Base-by-base conservation (phyloP, 1,140 invertebrate genomes). In the Colletes gigas region DNA sequence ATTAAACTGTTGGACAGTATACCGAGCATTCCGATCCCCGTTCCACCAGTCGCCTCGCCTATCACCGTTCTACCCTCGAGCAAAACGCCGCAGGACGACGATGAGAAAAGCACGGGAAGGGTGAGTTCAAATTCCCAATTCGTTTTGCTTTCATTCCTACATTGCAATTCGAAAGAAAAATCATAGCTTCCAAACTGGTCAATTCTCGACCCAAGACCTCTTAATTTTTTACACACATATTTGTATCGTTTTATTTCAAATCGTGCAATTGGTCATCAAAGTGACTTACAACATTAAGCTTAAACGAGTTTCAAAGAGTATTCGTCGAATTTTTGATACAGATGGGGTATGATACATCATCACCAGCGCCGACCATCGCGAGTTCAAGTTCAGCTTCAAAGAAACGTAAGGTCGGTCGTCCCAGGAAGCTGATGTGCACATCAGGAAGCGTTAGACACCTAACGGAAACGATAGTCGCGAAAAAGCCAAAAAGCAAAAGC, bases 391-490 rank as follows among this genome's bases (percentile, higher is more conserved):
- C 94, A 0, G 95, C 96, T 0, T 96, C 96, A 0, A 97, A 97
- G 84, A 97, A 97, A 88, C 94, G 97, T 9, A 98, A 98, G 94
- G 97, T 97, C 1, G 97, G 97, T 4, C 93, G 97, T 80, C 97
- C 97, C 0, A 96, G 96, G 73, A 97, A 97, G 88, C 93, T 96
- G 30, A 95, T 94, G 90, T 94, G 95, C 62, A 94, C 94, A 77
- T 95, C 94, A 19, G 95, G 94, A 77, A 95, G 94, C 66, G 93
- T 90, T 57, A 92, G 91, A 81, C 94, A 94, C 30, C 94, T 95
- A 44, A 95, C 95, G 65, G 97, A 97, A 92, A 97, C 96, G 0
- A 97, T 97, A 69, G 96, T 97, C 14, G 96, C 97, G 3, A 97
- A 97, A 88, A 97, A 97, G 90, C 94, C 95, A 0, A 96, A 96